Conservation (phyloP, 2,888 invertebrate species). For the Meloe dianella region DNA sequence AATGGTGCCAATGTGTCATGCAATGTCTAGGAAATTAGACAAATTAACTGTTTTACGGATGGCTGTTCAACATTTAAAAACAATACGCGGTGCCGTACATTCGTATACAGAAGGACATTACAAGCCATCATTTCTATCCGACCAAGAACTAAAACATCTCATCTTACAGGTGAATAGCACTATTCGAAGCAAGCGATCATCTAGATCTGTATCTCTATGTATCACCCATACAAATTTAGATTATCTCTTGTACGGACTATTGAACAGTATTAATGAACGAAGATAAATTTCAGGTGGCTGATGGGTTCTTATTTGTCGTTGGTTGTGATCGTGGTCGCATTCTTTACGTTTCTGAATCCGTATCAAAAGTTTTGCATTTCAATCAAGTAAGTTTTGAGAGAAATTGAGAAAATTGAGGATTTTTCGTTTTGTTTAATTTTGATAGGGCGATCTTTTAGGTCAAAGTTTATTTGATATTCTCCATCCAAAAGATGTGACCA, state of each 20-base stretch:
- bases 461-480: slow-evolving; percentile 94
- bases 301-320: slow-evolving; percentile 90
- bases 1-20: slow-evolving; percentile 93
- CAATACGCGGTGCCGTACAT: slow-evolving; percentile 74
- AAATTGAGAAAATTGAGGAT: no score
- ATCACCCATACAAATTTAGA: background rate
- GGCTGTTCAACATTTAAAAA: slow-evolving; percentile 92
- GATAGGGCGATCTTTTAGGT: slow-evolving; percentile 82
- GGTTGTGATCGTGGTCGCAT: slow-evolving; percentile 92
- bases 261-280: background rate
- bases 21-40: slow-evolving; percentile 91
- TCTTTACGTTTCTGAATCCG: slow-evolving; percentile 88
- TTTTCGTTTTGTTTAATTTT: slow-evolving; percentile 15
- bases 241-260: background rate
- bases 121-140: slow-evolving; percentile 82
- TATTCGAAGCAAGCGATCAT: background rate
- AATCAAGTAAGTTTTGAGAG: slow-evolving; percentile 69
- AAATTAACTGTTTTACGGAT: slow-evolving; percentile 89
- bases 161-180: slow-evolving; percentile 70
- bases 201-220: background rate
- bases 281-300: slow-evolving; percentile 71
- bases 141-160: slow-evolving; percentile 84
- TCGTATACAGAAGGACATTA: slow-evolving; percentile 78
- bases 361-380: slow-evolving; percentile 80
- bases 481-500: slow-evolving; percentile 92